A percentile compares a stretch with the other conserved stretches of the same genome.
These are phyloP conservation scores for Sparus aurata DNA, from an alignment of 2,797 vertebrate genomes.

Conservation along the genomic window DNA sequence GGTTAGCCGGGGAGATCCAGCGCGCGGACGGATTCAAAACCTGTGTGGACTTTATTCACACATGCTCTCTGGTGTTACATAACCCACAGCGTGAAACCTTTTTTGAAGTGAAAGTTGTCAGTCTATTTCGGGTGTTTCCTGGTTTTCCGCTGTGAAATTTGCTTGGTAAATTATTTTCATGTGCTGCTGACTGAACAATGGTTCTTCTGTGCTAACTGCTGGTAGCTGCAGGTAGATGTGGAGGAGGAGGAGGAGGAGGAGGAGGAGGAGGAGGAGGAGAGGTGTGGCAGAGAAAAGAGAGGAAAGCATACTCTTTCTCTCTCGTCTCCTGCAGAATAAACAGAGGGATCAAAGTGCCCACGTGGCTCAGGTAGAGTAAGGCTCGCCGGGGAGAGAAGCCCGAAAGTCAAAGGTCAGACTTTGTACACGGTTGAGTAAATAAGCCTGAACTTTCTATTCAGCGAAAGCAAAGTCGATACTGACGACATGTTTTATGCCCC, in stretches of 20 bases:
- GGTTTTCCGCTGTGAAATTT: conserved; percentile 13
- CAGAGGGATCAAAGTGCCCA: conserved; percentile 60
- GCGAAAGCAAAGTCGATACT: neutral
- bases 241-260: conserved; percentile 3
- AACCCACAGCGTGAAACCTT: neutral
- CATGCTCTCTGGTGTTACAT: neutral
- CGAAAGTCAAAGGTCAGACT: conserved; percentile 25
- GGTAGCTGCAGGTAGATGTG: conserved; percentile 40
- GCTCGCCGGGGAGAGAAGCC: neutral
- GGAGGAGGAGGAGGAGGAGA: conserved; percentile 23
- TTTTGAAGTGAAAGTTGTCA: neutral
- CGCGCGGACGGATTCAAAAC: conserved; percentile 1
- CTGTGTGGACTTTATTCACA: neutral
- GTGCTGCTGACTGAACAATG: conserved; percentile 27
- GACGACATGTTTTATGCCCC: neutral
- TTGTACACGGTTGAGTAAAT: conserved; percentile 13
- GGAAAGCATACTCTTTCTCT: conserved; percentile 15
- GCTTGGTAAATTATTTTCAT: conserved; percentile 13
- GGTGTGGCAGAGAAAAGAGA: conserved; percentile 24
- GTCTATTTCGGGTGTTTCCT: conserved; percentile 18
- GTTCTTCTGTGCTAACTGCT: conserved; percentile 54
- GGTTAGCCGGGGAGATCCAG: neutral
- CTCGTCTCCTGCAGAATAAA: conserved; percentile 42
- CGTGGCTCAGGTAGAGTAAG: conserved; percentile 49
- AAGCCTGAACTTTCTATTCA: neutral